phyloP scores from a whole-genome alignment of 2,888 invertebrate genomes.

The Acrobasis repandana region DNA sequence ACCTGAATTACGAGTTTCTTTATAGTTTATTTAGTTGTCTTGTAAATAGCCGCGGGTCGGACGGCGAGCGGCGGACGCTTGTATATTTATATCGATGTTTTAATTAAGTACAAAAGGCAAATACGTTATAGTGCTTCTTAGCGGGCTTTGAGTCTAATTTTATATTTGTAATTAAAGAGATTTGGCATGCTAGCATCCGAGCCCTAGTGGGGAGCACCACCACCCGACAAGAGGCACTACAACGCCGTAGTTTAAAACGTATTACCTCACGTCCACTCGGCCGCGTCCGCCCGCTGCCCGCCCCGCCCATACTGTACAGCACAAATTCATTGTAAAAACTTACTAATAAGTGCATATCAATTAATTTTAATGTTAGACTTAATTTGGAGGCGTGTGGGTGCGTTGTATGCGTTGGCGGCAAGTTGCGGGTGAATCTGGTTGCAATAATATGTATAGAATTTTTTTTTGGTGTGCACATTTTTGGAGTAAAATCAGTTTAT shows the following conservation, averaged over 20 bases:
- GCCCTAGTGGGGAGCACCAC: not conserved
- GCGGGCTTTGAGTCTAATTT: not conserved
- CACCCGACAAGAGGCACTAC: conserved; percentile 1
- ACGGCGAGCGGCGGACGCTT: conserved; percentile 49
- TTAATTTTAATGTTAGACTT: conserved; percentile 75
- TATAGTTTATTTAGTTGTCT: conserved; percentile 59
- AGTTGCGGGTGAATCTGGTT: conserved; percentile 38
- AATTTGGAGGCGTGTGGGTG: conserved; percentile 62
- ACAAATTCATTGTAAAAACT: conserved; percentile 78
- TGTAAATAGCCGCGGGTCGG: conserved; percentile 64
- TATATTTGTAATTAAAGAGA: conserved; percentile 13
- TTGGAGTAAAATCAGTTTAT: too few relatives aligned
- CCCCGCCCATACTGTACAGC: conserved; percentile 70
- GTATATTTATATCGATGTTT: conserved; percentile 46
- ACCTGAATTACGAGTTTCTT: conserved; percentile 55
- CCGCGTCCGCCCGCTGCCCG: conserved; percentile 45
- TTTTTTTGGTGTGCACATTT: too few relatives aligned
- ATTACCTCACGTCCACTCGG: conserved; percentile 33
- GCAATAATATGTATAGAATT: conserved; percentile 26
- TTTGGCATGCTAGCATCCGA: conserved; percentile 6
- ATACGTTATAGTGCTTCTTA: conserved; percentile 24
- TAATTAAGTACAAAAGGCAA: conserved; percentile 61
- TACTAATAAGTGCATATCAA: conserved; percentile 80
- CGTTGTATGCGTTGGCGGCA: conserved; percentile 39
- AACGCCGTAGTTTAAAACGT: conserved; percentile 13